Evolutionary conservation across 2,888 invertebrate species (phyloP).

Genomic region (Sepiola atlantica): DNA sequence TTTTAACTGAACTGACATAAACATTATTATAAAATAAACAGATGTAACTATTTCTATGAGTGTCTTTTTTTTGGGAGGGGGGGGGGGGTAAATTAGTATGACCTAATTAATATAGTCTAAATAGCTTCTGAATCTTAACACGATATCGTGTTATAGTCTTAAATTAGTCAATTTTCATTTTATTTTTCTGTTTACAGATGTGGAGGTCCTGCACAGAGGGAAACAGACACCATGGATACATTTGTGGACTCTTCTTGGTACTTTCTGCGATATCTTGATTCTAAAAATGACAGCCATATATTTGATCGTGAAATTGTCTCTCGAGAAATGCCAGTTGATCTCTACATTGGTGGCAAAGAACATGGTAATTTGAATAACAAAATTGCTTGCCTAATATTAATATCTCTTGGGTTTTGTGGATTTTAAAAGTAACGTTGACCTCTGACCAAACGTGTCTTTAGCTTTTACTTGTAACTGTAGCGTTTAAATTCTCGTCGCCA

Average conservation of each 20-base stretch:
- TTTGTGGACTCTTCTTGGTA: constrained; percentile 99
- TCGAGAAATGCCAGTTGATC: constrained; percentile 87
- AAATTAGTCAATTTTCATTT: neutral
- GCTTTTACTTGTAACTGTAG: too few species aligned
- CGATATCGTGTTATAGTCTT: too few species aligned
- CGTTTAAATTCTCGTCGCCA: too few species aligned
- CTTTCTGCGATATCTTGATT: constrained; percentile 91
- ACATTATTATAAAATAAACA: too few species aligned
- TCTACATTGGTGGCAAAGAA: constrained; percentile 98
- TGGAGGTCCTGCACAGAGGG: constrained; percentile 82
- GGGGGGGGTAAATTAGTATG: too few species aligned
- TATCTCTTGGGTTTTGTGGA: neutral
- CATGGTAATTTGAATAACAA: constrained; percentile 79
- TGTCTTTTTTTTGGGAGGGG: too few species aligned
- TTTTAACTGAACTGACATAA: too few species aligned
- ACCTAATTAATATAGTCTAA: too few species aligned
- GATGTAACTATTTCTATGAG: too few species aligned
- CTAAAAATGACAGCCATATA: constrained; percentile 82
- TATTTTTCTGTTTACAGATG: constrained; percentile 59
- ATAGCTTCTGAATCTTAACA: too few species aligned
- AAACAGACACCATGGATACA: constrained; percentile 99
- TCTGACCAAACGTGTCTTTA: too few species aligned
- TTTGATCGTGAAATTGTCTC: constrained; percentile 80
- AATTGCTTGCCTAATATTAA: neutral
- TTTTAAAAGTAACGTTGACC: neutral